Percentiles rank a stretch among this genome's conserved stretches.
Conservation (phyloP, 2,888 invertebrate species). For the Callinectes sapidus region DNA sequence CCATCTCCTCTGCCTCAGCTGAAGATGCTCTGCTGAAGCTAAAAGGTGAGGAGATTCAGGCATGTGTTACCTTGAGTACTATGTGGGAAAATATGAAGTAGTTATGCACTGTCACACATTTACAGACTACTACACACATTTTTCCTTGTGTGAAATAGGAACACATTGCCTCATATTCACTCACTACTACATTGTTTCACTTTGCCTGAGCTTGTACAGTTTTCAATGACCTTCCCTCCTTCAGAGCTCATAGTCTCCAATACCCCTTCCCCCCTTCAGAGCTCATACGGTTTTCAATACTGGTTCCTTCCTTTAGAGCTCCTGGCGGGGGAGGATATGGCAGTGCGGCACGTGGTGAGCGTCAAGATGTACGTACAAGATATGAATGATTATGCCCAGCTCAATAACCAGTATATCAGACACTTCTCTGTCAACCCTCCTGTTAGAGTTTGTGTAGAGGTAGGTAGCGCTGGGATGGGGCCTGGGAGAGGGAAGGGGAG, state of each 20-base stretch:
- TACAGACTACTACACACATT: neutral
- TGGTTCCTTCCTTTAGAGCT: slow-evolving; percentile 45
- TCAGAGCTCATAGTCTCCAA: slow-evolving; percentile 39
- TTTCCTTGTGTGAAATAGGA: no score
- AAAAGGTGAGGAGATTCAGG: slow-evolving; percentile 80
- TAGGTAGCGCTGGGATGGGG: slow-evolving; percentile 79
- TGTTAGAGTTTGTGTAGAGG: slow-evolving; percentile 89
- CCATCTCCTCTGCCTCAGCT: slow-evolving; percentile 81
- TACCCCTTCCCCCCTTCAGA: no score
- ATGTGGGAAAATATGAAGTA: neutral
- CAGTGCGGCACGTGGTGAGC: slow-evolving; percentile 82
- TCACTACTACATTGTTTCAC: neutral
- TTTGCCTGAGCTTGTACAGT: neutral
- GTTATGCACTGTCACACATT: neutral
- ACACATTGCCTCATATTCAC: no score
- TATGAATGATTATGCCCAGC: slow-evolving; percentile 85
- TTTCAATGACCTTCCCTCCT: neutral
- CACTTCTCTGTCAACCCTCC: slow-evolving; percentile 87
- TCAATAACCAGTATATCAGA: slow-evolving; percentile 87
- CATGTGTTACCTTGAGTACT: no score
- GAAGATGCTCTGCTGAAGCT: slow-evolving; percentile 85
- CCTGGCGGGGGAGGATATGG: slow-evolving; percentile 56
- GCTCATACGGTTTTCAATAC: neutral
- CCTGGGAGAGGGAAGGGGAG: neutral
- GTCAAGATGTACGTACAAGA: slow-evolving; percentile 89